Percentiles rank a stretch among this genome's conserved stretches.
Conservation (phyloP, 2,888 invertebrate genomes). For the Synergus gifuensis region DNA sequence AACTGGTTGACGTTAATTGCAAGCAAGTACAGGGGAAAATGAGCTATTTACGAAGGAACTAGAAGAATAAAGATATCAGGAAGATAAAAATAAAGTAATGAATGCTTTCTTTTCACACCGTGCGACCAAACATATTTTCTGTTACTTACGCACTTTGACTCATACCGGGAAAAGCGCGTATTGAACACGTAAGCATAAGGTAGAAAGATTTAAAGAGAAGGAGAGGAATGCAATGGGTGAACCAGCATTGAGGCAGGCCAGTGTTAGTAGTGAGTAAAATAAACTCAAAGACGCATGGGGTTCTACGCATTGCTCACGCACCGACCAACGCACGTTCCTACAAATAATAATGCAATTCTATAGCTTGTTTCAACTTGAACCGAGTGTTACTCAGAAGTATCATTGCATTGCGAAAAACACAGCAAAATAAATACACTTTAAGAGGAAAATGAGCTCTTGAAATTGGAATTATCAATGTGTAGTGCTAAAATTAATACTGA, state of each 20-base stretch:
- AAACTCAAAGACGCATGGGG: constrained; percentile 64
- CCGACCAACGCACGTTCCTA: constrained; percentile 51
- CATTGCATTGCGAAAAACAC: constrained; percentile 21
- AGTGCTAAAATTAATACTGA: not conserved
- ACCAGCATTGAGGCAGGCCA: constrained; percentile 62
- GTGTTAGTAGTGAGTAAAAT: constrained; percentile 57
- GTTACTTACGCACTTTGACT: not conserved
- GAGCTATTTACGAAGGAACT: not conserved
- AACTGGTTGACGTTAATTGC: not conserved
- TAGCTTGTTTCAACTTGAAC: constrained; percentile 49
- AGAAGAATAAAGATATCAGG: not conserved
- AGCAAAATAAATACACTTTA: not conserved
- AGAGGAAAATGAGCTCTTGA: constrained; percentile 23
- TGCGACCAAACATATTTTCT: not conserved
- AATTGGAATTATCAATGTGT: constrained; percentile 15
- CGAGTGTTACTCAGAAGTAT: constrained; percentile 29
- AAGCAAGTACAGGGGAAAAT: not conserved
- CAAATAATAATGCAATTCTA: constrained; percentile 61
- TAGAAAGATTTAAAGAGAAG: constrained; percentile 45
- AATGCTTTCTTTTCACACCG: not conserved
- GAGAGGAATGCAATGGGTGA: constrained; percentile 48
- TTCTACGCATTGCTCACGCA: constrained; percentile 64
- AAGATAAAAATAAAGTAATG: not conserved
- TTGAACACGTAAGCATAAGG: constrained; percentile 12
- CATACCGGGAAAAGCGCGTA: constrained; percentile 3